Base-by-base conservation (phyloP, 2,888 invertebrate species). In the Lochmaea crataegi region DNA sequence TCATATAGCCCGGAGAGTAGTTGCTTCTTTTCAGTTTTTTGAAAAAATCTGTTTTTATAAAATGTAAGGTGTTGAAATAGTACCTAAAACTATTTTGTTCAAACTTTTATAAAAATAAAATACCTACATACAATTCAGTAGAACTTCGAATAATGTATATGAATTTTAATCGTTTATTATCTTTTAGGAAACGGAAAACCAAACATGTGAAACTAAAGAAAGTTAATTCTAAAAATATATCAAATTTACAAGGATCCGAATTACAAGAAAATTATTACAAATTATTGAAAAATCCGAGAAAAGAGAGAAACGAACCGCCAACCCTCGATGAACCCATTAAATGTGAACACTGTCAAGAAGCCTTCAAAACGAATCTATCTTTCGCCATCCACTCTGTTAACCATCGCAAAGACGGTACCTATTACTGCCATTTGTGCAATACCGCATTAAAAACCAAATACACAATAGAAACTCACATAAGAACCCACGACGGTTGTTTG, bases 331-430 rank as follows among this genome's bases (percentile, higher is more conserved):
- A 81, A 10, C 86, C 87, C 5, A 88, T 90, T 60, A 87, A 88
- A 65, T 90, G 90, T 74, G 88, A 88, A 70, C 74, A 88, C 67
- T 90, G 90, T 57, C 88, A 88, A 4, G 88, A 89, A 75, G 84
- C 88, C 9, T 90, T 89, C 75, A 88, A 88, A 42, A 82, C 80
- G 10, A 82, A 83, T 65, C 76, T 85, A 14, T 83, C 80, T 10
- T 85, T 83, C 65, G 85, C 84, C 0, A 71, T 84, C 26, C 85
- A 86, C 70, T 83, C 84, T 22, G 81, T 82, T 18, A 72, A 72
- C 6, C 85, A 86, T 72, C 83, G 81, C 68, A 10, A 58, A 22
- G 77, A 79, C 16, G 83, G 83, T 41, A 80, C 81, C 69, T 84
- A 83, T 61, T 79, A 78, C 68, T 85, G 85, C 65, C 84, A 84